Evolutionary conservation across 1,140 invertebrate species (phyloP), one percentile per base, ranked within the genome.

Genomic region (Trissolcus basalis): DNA sequence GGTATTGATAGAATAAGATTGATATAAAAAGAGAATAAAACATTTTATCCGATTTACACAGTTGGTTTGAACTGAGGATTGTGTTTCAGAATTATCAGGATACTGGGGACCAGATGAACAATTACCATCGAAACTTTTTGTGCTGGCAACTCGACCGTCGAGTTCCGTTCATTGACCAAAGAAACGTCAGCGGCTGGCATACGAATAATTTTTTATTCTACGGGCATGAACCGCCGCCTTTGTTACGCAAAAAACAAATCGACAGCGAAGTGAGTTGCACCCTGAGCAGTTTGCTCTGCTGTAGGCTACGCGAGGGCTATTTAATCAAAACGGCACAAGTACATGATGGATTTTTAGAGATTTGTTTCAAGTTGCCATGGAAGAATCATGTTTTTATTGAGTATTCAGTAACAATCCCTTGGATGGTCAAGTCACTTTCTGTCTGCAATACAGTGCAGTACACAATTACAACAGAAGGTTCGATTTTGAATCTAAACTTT

Each of bases 221-320:
- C 81, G 90, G 87, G 41, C 86, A 90, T 48, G 87, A 89, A 71
- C 85, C 89, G 36, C 88, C 90, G 48, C 89, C 88, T 55, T 83
- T 92, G 43, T 84, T 93, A 27, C 87, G 90, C 41, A 94, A 93
- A 80, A 93, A 91, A 77, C 93, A 94, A 79, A 88, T 90, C 39
- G 92, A 94, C 77, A 90, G 90, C 49, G 91, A 90, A 79, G 88
- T 94, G 16, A 90, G 89, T 74, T 91, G 91, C 39, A 90, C 91
- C 14, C 87, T 95, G 32, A 89, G 91, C 51, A 92, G 92, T 83
- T 88, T 96, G 47, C 82, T 96, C 35, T 94, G 93, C 33, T 93
- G 94, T 81, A 86, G 95, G 39, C 86, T 96, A 16, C 86, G 94
- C 32, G 95, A 96, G 87, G 95, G 95, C 36, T 96, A 94, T 84